These are phyloP conservation scores for Sporophila hypoxantha DNA, from an alignment of 2,113 vertebrate genomes.

Conservation along the genomic window DNA sequence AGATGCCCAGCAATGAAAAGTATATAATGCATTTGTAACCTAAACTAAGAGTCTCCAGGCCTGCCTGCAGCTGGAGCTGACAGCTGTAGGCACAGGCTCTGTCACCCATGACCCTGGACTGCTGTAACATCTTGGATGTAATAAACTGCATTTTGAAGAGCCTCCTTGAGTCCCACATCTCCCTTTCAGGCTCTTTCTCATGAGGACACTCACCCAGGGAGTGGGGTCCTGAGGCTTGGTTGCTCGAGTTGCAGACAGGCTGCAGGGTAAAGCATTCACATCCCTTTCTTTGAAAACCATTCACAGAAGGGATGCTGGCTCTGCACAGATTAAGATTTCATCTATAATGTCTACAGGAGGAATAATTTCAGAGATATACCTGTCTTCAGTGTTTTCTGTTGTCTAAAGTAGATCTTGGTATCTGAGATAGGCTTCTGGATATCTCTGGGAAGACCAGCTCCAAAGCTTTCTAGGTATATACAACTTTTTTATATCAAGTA, in stretches of 20 bases:
- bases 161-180: too few relatives aligned
- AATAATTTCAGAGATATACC: neutral
- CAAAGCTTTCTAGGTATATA: neutral
- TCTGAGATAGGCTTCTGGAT: neutral
- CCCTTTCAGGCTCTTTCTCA: too few relatives aligned
- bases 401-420: neutral
- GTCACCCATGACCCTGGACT: too few relatives aligned
- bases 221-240: neutral
- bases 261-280: neutral
- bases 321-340: neutral
- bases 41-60: too few relatives aligned
- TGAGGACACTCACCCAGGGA: accelerated
- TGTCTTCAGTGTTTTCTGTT: neutral
- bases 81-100: too few relatives aligned
- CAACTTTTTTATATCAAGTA: neutral
- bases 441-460: neutral
- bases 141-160: too few relatives aligned
- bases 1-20: too few relatives aligned
- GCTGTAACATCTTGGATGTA: too few relatives aligned
- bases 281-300: neutral
- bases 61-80: too few relatives aligned
- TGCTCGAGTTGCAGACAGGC: accelerated
- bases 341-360: neutral
- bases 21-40: too few relatives aligned
- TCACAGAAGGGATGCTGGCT: neutral